Evolutionary conservation across 2,888 invertebrate species (phyloP).

Genomic region (Drosophila nr. fundita): DNA sequence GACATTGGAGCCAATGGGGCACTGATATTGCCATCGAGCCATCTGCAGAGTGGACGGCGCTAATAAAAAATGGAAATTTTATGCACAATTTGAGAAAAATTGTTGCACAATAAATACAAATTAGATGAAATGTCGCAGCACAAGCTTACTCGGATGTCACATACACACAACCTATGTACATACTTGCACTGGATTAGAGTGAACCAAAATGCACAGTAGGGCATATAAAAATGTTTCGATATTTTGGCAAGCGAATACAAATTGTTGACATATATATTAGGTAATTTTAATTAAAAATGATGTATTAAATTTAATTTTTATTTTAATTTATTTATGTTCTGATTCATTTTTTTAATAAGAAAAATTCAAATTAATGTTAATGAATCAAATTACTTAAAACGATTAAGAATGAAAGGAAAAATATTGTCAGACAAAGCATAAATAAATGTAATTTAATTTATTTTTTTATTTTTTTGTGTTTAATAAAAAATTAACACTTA

Average conservation of each 20-base stretch:
- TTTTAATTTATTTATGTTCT: background rate
- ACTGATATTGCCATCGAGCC: constrained; percentile 7
- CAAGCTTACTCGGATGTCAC: constrained; percentile 3
- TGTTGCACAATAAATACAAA: constrained; percentile 76
- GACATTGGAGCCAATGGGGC: background rate
- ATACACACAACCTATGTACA: background rate
- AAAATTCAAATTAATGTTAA: background rate
- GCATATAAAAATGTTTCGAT: constrained; percentile 2
- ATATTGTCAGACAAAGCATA: too few species aligned
- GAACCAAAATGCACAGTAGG: constrained; percentile 27
- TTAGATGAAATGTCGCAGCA: constrained; percentile 65
- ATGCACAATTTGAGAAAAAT: constrained; percentile 70
- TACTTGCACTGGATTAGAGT: constrained; percentile 31
- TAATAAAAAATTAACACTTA: background rate
- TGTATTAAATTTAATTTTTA: background rate
- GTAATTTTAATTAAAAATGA: background rate
- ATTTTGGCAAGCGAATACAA: background rate
- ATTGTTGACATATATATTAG: background rate
- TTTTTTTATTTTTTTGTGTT: too few species aligned
- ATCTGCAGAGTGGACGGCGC: constrained; percentile 31
- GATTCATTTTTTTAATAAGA: background rate
- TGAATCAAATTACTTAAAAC: background rate
- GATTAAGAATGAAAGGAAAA: too few species aligned
- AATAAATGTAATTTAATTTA: too few species aligned
- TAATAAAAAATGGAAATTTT: constrained; percentile 76